Evolutionary conservation across 2,113 vertebrate genomes (phyloP), one percentile per base, ranked within the genome.

Genomic region (Orientallactaga bullata): DNA sequence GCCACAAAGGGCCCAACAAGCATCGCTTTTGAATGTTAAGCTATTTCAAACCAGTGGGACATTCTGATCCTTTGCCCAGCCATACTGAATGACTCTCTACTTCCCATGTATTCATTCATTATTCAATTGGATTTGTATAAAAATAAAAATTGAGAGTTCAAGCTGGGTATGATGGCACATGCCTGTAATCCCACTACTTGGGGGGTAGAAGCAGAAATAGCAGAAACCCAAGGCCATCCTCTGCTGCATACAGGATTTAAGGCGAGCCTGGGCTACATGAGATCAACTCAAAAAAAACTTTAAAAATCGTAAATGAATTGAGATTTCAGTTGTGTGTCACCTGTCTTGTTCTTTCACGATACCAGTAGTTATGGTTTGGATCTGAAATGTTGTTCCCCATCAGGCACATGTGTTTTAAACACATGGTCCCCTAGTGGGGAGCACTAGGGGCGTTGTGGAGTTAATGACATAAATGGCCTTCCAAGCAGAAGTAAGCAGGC

Each of bases 121-220:
- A 82, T 83, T 92, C 79, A 96, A 94, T 89, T 94, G 63, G 71
- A 92, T 84, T 88, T 83, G 15, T 88, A 95, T 95, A 95, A 96
- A 97, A 83, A 71, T 30, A 47, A 26, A 89, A 28, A 65, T 82
- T 91, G 63, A 72, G 24, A 88, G 74, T 51, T 47, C 95, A 81
- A 78, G 35, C 7, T 58, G 37, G 15, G 24, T 23, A 66, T 7
- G 9, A 24, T 51, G 51, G 55, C 55, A 55, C 55, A 55, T 16
- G 55, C 12, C 55, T 55, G 55, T 16, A 55, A 55, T 55, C 15
- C 55, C 55, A 55, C 7, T 55, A 55, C 55, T 55, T 55, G 55
- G 55, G 55, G 12, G 12, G 55, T 55, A 55, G 55, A 55, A 11
- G 55, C 55, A 55, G 55, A 55, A 55, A 16, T 12, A 55, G 2